Evolutionary conservation across 1,140 invertebrate species (phyloP).

Genomic region (Drosophila pseudoobscura): DNA sequence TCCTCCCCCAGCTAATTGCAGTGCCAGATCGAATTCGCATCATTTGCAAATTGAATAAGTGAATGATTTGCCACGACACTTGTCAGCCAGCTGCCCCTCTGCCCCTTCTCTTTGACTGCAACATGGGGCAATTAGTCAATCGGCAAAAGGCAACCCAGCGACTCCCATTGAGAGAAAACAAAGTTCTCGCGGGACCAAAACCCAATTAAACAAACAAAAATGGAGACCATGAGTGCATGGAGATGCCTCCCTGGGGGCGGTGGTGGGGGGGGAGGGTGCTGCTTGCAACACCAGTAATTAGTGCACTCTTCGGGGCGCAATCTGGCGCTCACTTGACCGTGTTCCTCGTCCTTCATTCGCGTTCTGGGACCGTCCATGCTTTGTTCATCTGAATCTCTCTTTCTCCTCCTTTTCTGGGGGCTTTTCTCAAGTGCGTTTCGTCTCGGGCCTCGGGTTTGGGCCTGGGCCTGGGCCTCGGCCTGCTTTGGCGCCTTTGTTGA

Average conservation of each 20-base stretch:
- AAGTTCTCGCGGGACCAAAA: conserved; percentile 20
- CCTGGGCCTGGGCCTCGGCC: not conserved
- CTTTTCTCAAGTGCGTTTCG: conserved; percentile 52
- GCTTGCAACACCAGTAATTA: conserved; percentile 53
- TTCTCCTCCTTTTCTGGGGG: conserved; percentile 24
- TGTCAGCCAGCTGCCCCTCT: not conserved
- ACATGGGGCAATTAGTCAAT: conserved; percentile 67
- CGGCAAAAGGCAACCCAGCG: conserved; percentile 46
- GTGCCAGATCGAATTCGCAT: conserved; percentile 41
- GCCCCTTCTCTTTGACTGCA: not conserved
- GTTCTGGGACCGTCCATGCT: conserved; percentile 17
- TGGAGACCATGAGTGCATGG: not conserved
- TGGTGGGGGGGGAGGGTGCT: too few relatives aligned
- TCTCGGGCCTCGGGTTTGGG: not conserved
- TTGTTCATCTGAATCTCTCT: not conserved
- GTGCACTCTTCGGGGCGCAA: conserved; percentile 55
- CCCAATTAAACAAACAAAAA: conserved; percentile 45
- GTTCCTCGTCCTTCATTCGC: conserved; percentile 46
- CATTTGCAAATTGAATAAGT: conserved; percentile 55
- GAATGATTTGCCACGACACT: conserved; percentile 45
- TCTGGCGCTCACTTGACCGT: conserved; percentile 55
- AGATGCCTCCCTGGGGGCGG: conserved; percentile 1
- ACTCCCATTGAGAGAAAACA: conserved; percentile 36
- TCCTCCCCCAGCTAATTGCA: conserved; percentile 32
- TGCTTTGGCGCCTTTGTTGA: conserved; percentile 68